Base-by-base conservation (phyloP, 2,888 invertebrate genomes). In the Baccha elongata region DNA sequence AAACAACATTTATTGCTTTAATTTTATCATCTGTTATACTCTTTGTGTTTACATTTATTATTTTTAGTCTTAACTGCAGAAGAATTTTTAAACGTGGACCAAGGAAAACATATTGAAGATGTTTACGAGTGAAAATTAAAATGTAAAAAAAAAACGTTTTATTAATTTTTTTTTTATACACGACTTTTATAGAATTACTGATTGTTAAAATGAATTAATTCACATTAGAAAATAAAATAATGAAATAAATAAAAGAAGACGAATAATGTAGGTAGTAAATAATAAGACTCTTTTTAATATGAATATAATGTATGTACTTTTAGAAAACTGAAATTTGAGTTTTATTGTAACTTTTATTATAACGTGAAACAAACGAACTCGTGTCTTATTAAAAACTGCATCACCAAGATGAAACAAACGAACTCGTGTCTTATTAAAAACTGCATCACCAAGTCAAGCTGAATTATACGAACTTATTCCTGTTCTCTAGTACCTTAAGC, bases 11-110 rank as follows among this genome's bases (percentile, higher is more conserved):
- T 2, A 88, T 94, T 42, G 93, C 94, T 0, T 88, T 94, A 83
- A 91, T 94, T 13, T 88, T 94, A 53, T 94, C 94, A 88, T 94
- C 94, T 86, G 91, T 92, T 3, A 90, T 93, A 5, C 92, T 93
- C 86, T 93, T 94, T 85, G 87, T 94, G 40, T 85, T 94, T 64
- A 92, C 92, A n/a, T 92, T 93, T 81, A 85, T 94, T 10, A 92
- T 93, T 7, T 94, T 95, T 86, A 91, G 93, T 50, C 89, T 93
- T 40, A 92, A 94, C 87, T 90, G 90, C 85, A 88, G 90, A n/a
- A 87, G 87, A 74, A 87, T 87, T 65, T 89, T 88, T 58, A 76
- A 79, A 55, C 85, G 84, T 13, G 32, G 26, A 46, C 80, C 75
- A 26, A 76, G 74, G 13, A 85, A 78, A 71, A 26, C 67, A 6